Evolutionary conservation across 1,140 invertebrate genomes (phyloP).

Genomic region (Chionoecetes opilio): DNA sequence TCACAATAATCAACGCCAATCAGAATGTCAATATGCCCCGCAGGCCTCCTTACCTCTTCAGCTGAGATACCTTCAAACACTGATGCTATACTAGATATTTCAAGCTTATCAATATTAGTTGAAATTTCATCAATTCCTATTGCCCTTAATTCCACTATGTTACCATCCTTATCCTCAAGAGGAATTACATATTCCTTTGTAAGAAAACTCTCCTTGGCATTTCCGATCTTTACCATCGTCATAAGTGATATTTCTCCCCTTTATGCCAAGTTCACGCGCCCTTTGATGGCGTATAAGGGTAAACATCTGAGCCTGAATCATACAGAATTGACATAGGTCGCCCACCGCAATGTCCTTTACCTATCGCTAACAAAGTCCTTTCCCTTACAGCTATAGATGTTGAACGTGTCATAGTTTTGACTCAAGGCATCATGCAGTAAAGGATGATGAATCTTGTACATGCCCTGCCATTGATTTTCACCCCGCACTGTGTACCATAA

Average conservation of each 20-base stretch:
- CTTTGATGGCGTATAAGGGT: not conserved
- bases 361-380: not conserved
- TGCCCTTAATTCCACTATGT: not conserved
- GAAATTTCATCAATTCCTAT: slow-evolving; percentile 51
- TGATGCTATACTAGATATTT: not conserved
- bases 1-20: slow-evolving; percentile 35
- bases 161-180: not conserved
- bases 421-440: not conserved
- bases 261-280: not conserved
- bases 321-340: slow-evolving; percentile 32
- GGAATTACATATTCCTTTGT: slow-evolving; percentile 42
- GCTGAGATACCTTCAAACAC: not conserved
- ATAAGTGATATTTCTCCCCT: not conserved
- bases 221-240: slow-evolving; percentile 45
- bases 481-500: not conserved
- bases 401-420: not conserved
- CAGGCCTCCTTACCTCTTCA: not conserved
- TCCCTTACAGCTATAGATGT: not conserved
- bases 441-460: slow-evolving; percentile 10
- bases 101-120: not conserved
- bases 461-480: not conserved
- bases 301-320: slow-evolving; percentile 58
- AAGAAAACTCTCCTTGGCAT: not conserved
- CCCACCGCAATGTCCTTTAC: not conserved
- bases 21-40: not conserved